These are phyloP conservation scores for Chelon labrosus DNA, from an alignment of 2,797 vertebrate species.

Conservation along the genomic window DNA sequence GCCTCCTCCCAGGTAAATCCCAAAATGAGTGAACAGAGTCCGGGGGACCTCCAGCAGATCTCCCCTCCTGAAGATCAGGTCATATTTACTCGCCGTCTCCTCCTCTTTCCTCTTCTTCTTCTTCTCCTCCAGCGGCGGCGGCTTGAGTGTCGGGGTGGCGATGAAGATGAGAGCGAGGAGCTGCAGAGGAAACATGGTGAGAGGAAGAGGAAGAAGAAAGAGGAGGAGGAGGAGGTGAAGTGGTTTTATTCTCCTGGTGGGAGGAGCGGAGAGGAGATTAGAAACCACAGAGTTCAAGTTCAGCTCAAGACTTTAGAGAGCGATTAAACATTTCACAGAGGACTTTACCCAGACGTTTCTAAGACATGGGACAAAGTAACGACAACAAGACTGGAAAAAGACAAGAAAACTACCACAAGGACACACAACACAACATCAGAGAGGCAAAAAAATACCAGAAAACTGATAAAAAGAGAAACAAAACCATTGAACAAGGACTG, in stretches of 20 bases:
- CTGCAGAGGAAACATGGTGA: conserved; percentile 74
- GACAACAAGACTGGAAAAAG: too few relatives aligned
- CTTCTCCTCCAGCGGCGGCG: neutral
- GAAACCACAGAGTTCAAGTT: neutral
- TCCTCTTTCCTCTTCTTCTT: neutral
- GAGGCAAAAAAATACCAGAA: neutral
- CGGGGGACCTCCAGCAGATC: conserved; percentile 93
- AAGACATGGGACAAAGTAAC: too few relatives aligned
- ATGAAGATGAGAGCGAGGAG: conserved; percentile 74
- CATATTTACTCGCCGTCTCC: conserved; percentile 43
- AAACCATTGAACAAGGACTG: too few relatives aligned
- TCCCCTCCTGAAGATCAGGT: conserved; percentile 85
- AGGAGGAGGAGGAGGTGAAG: conserved; percentile 61
- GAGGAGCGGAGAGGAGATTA: conserved; percentile 11
- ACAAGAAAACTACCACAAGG: too few relatives aligned
- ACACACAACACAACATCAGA: too few relatives aligned
- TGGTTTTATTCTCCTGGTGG: conserved; percentile 29
- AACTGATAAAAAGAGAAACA: too few relatives aligned
- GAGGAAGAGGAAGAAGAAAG: neutral
- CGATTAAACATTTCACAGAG: too few relatives aligned
- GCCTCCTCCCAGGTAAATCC: conserved; percentile 92
- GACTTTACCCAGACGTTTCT: too few relatives aligned
- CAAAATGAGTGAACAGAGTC: conserved; percentile 93
- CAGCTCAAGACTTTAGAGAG: too few relatives aligned
- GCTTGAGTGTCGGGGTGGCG: neutral